Conservation (phyloP, 2,113 vertebrate species). For the Ceyx cyanopectus region DNA sequence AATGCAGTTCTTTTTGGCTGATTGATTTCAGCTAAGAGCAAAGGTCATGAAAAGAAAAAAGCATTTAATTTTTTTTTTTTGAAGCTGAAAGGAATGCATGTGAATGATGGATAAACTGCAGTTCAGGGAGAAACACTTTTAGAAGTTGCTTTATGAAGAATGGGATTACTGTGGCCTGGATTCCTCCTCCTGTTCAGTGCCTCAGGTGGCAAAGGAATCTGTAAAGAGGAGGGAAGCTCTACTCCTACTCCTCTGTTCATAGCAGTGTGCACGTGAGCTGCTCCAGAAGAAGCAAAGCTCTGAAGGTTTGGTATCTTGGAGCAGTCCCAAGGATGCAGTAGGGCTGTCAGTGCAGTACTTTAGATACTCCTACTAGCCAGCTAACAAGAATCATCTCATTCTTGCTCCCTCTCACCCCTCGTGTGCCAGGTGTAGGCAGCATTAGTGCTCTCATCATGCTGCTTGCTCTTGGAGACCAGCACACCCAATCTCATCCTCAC, state of each 20-base stretch:
- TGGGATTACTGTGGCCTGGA: not conserved
- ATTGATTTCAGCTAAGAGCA: conserved; percentile 10
- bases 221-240: not conserved
- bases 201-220: not conserved
- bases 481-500: not conserved
- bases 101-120: conserved; percentile 1
- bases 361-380: not conserved
- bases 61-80: not conserved
- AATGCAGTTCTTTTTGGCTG: conserved; percentile 27
- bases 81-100: not conserved
- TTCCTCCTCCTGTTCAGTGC: not conserved
- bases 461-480: not conserved
- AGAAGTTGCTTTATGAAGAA: not conserved
- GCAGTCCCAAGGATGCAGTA: not conserved
- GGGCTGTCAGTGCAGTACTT: not conserved
- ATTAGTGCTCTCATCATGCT: no score
- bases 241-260: not conserved
- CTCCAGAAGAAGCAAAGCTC: not conserved
- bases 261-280: not conserved
- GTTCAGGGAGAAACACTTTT: not conserved
- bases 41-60: not conserved
- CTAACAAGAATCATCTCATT: accelerated
- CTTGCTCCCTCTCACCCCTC: not conserved
- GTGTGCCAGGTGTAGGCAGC: accelerated
- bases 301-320: not conserved